phyloP scores from a whole-genome alignment of 1,140 invertebrate genomes.

The Brevipalpus yothersi region DNA sequence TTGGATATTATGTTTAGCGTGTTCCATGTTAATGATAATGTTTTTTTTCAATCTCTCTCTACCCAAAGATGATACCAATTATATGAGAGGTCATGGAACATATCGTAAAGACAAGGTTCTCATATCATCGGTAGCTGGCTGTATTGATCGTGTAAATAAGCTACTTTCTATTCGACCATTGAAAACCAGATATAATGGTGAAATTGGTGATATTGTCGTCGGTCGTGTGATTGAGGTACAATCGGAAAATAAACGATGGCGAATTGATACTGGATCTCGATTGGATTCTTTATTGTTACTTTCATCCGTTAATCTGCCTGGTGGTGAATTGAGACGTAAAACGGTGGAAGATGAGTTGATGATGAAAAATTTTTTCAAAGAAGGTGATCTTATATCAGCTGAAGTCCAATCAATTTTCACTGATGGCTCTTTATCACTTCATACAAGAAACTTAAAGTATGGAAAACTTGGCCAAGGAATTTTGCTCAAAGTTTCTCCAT shows the following conservation, averaged over 20 bases:
- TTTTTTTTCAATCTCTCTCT: neutral
- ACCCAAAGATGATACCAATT: constrained; percentile 9
- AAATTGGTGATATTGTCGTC: constrained; percentile 90
- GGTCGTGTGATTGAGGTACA: constrained; percentile 74
- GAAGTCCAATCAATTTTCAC: constrained; percentile 79
- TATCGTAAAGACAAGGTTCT: constrained; percentile 53
- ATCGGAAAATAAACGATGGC: constrained; percentile 61
- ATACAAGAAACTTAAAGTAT: constrained; percentile 89
- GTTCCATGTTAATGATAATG: neutral
- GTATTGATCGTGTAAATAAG: constrained; percentile 80
- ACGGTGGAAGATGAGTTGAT: constrained; percentile 89
- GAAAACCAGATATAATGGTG: constrained; percentile 47
- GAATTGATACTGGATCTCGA: constrained; percentile 76
- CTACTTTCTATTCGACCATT: constrained; percentile 67
- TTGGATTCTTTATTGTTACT: constrained; percentile 65
- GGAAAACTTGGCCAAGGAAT: constrained; percentile 76
- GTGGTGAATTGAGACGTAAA: constrained; percentile 72
- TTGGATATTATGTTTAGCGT: neutral
- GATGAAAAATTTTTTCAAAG: constrained; percentile 80
- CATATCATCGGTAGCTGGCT: constrained; percentile 73
- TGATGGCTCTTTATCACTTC: constrained; percentile 74
- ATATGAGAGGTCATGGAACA: constrained; percentile 78
- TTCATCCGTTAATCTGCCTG: constrained; percentile 85
- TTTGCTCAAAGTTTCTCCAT: constrained; percentile 68
- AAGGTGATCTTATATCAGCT: constrained; percentile 73